Percentiles rank a stretch among this genome's conserved stretches.
phyloP scores from a whole-genome alignment of 2,797 vertebrate genomes.

The Anabas testudineus region DNA sequence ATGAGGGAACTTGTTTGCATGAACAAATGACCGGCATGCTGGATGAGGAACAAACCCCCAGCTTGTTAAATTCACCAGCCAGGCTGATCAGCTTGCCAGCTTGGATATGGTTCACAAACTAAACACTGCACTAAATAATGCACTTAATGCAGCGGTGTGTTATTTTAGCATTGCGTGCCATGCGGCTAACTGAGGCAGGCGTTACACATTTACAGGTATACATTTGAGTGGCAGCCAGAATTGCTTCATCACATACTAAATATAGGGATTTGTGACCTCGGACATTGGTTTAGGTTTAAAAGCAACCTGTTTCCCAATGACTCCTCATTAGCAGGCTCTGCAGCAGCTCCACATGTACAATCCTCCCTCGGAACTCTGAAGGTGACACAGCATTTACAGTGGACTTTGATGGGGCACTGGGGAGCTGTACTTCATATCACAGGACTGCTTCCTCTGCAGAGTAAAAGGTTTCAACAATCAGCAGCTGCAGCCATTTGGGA shows the following conservation, averaged over 20 bases:
- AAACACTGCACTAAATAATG: conserved; percentile 63
- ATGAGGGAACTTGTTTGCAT: conserved; percentile 52
- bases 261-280: conserved; percentile 68
- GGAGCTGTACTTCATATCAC: conserved; percentile 84
- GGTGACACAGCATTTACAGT: conserved; percentile 85
- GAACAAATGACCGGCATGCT: conserved; percentile 64
- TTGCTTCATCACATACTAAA: conserved; percentile 24
- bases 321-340: conserved; percentile 80
- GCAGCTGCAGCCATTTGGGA: conserved; percentile 74
- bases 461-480: conserved; percentile 79
- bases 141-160: conserved; percentile 53
- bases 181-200: conserved; percentile 39
- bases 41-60: conserved; percentile 50
- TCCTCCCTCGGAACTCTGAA: conserved; percentile 76
- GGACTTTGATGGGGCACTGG: conserved; percentile 83
- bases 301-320: conserved; percentile 62
- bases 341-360: conserved; percentile 63
- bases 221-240: conserved; percentile 44
- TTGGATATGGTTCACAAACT: conserved; percentile 67
- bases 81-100: conserved; percentile 48
- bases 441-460: conserved; percentile 79
- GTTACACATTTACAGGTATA: conserved; percentile 55
- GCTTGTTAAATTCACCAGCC: conserved; percentile 59
- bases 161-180: conserved; percentile 57
- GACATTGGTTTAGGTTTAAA: conserved; percentile 63